Evolutionary conservation across 2,888 invertebrate genomes (phyloP).

Genomic region (Stegana nigrithorax): DNA sequence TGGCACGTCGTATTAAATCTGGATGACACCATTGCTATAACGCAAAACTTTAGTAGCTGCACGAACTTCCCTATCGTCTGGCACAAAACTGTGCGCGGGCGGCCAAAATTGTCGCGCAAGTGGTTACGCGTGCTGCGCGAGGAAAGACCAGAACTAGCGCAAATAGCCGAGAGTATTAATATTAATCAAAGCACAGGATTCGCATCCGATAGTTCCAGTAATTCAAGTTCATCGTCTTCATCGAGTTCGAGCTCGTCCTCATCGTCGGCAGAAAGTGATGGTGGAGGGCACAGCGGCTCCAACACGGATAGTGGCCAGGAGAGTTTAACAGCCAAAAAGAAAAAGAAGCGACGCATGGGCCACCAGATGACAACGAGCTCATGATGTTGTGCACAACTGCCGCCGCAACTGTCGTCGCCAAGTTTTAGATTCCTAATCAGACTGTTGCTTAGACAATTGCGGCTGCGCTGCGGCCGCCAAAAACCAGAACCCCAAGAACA

Average conservation of each 20-base stretch:
- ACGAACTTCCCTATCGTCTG: conserved; percentile 98
- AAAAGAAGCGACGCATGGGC: conserved; percentile 76
- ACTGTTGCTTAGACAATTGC: conserved; percentile 47
- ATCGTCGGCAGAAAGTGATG: too few species aligned
- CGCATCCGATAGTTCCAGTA: conserved; percentile 94
- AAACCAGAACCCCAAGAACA: conserved; percentile 15
- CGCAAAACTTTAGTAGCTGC: conserved; percentile 96
- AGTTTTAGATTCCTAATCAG: conserved; percentile 42
- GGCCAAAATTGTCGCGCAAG: conserved; percentile 95
- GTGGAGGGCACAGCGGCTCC: conserved; percentile 70
- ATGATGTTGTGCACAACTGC: conserved; percentile 58
- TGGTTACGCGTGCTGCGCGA: conserved; percentile 81
- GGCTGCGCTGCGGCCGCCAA: conserved; percentile 32
- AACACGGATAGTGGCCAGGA: conserved; percentile 88
- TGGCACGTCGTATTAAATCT: conserved; percentile 99
- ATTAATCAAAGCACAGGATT: conserved; percentile 88
- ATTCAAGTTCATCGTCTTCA: conserved; percentile 79
- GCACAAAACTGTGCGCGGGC: conserved; percentile 96
- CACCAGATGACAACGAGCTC: conserved; percentile 34
- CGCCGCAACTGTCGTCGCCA: conserved; percentile 26
- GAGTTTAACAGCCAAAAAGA: conserved; percentile 87
- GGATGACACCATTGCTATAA: conserved; percentile 95
- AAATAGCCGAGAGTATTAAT: conserved; percentile 85
- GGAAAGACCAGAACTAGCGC: conserved; percentile 82
- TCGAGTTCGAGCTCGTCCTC: conserved; percentile 72